A percentile compares a stretch with the other conserved stretches of the same genome.
These are phyloP conservation scores for Venturia canescens DNA, from an alignment of 1,140 invertebrate genomes.

Conservation along the genomic window DNA sequence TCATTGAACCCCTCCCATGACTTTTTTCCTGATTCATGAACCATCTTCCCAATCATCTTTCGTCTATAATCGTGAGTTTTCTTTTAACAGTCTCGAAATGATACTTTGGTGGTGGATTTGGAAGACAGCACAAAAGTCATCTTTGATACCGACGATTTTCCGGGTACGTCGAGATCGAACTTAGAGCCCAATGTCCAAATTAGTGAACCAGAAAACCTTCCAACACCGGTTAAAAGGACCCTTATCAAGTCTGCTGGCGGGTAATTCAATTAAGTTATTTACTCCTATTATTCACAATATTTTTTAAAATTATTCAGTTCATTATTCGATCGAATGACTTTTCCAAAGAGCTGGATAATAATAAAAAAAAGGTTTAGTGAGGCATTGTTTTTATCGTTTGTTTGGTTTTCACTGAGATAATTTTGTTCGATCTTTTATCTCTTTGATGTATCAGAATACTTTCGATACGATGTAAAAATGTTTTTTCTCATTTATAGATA, in stretches of 20 bases:
- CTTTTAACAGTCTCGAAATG: conserved; percentile 36
- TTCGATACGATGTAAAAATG: conserved; percentile 4
- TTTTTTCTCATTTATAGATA: conserved; percentile 56
- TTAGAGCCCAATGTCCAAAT: conserved; percentile 64
- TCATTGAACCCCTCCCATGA: no score
- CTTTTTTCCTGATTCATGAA: background rate
- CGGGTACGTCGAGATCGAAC: conserved; percentile 53
- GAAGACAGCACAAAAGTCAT: conserved; percentile 59
- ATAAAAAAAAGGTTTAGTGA: no score
- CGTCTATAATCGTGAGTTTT: background rate
- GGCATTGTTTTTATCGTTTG: no score
- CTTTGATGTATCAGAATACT: no score
- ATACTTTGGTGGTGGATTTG: conserved; percentile 49
- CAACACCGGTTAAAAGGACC: conserved; percentile 65
- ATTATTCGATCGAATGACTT: no score
- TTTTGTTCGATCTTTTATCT: no score
- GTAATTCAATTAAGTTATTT: conserved; percentile 54
- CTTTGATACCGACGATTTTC: conserved; percentile 59
- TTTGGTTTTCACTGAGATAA: no score
- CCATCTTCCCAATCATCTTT: background rate
- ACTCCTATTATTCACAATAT: conserved; percentile 10
- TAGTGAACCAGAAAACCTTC: conserved; percentile 57
- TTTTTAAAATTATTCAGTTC: conserved; percentile 18
- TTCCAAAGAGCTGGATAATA: no score
- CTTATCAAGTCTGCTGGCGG: conserved; percentile 64